Evolutionary conservation across 2,113 vertebrate species (phyloP), one percentile per base, ranked within the genome.

Genomic region (Euleptes europaea): DNA sequence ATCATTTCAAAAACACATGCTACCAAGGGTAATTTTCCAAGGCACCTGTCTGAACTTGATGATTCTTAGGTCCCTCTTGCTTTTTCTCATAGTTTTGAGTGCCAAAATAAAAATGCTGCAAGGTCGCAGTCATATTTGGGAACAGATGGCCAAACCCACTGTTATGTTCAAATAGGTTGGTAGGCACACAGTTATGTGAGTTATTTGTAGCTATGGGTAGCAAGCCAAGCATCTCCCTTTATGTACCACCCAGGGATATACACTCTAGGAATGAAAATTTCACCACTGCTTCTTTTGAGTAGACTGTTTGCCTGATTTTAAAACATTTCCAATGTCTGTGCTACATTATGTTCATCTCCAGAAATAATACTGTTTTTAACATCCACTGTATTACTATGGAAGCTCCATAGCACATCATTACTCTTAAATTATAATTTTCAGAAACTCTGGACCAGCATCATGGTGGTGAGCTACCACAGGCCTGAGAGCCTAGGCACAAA

Each of bases 111-210:
- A 94, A 92, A 78, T 92, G 69, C 76, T 86, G 87, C 79, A 92
- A 74, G 60, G 73, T 74, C 91, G 57, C 71, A 94, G 94, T 90
- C 94, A 91, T 95, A 95, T 94, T 93, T 94, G 83, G 86, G 93
- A 96, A 89, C 96, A 95, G 96, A 97, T 96, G 96, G 96, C 91
- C 88, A 93, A 95, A 92, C 84, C 87, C 91, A 95, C 94, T 93
- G 89, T 95, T 95, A 90, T 92, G 94, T 95, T 94, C 95, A 96
- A 96, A 90, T 92, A 94, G 89, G 88, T 92, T 95, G 88, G 89
- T 96, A 91, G 94, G 93, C 92, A 94, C 28, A 78, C 91, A 94
- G 93, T 95, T 95, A 93, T 94, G 88, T 90, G 92, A 91, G 94
- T 79, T 90, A 88, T 92, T 96, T 91, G 94, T 92, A 93, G 85